Conservation (phyloP, 2,797 vertebrate genomes). For the Sebastes aleutianus region DNA sequence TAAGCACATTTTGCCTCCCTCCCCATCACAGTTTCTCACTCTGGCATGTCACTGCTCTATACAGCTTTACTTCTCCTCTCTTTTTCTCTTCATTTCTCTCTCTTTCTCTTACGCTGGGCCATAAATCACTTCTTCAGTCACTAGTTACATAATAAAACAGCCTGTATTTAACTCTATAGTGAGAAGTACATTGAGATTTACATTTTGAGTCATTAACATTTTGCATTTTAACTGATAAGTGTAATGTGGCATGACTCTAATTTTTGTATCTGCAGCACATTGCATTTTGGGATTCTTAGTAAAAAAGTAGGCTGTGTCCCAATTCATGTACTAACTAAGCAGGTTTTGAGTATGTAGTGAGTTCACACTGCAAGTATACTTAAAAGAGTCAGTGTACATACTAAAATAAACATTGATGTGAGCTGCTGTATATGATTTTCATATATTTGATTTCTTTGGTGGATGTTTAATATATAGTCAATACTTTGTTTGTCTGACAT, state of each 20-base stretch:
- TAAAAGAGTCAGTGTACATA: background rate
- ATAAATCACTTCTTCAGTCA: background rate
- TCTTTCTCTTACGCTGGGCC: background rate
- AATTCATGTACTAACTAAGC: background rate
- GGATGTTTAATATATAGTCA: background rate
- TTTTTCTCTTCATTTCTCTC: background rate
- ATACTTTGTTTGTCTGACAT: background rate
- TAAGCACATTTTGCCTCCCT: constrained; percentile 8
- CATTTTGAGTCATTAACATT: background rate
- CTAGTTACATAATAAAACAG: background rate
- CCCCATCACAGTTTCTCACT: background rate
- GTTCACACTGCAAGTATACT: background rate
- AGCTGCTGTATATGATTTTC: too few relatives aligned
- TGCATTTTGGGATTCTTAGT: background rate
- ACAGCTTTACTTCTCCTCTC: background rate
- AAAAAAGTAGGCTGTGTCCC: background rate
- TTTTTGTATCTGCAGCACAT: background rate
- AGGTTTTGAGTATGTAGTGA: background rate
- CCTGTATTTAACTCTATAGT: background rate
- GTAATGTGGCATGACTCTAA: background rate
- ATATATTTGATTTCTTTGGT: too few relatives aligned
- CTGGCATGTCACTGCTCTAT: background rate
- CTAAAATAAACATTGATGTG: background rate
- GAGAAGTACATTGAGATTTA: background rate
- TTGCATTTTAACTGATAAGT: background rate